These are phyloP conservation scores for Trachelipus rathkii DNA, from an alignment of 1,140 invertebrate species.

Conservation along the genomic window DNA sequence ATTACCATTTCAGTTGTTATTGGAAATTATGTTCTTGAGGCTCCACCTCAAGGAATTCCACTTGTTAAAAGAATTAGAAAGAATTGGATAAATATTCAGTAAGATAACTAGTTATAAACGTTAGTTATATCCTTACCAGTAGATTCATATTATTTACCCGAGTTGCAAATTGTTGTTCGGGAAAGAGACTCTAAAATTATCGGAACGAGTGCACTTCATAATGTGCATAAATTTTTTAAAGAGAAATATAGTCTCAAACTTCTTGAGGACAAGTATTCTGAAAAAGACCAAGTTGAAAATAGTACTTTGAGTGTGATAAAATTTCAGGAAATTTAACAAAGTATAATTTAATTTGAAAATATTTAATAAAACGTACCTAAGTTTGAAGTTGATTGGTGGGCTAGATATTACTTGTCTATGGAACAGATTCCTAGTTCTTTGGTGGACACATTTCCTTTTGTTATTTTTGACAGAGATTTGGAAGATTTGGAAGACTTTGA, in stretches of 20 bases:
- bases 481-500: not conserved
- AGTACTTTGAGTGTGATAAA: not conserved
- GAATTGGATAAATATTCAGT: not conserved
- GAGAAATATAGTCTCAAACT: not conserved
- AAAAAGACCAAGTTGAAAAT: not conserved
- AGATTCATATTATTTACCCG: not conserved
- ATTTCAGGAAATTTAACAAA: not conserved
- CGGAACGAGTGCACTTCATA: not conserved
- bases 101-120: not conserved
- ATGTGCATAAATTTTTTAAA: not conserved
- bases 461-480: not conserved
- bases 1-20: not conserved
- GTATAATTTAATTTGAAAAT: too few relatives aligned
- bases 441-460: not conserved
- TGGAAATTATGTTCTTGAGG: not conserved
- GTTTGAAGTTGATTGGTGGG: not conserved
- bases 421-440: not conserved
- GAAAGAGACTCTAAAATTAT: not conserved
- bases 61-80: not conserved
- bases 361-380: not conserved
- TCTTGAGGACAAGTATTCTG: too few relatives aligned
- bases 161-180: not conserved
- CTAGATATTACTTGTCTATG: not conserved
- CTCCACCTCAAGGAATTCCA: not conserved
- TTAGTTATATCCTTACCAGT: not conserved